These are phyloP conservation scores for Cephus spinipes DNA, from an alignment of 2,888 invertebrate species.

Conservation along the genomic window DNA sequence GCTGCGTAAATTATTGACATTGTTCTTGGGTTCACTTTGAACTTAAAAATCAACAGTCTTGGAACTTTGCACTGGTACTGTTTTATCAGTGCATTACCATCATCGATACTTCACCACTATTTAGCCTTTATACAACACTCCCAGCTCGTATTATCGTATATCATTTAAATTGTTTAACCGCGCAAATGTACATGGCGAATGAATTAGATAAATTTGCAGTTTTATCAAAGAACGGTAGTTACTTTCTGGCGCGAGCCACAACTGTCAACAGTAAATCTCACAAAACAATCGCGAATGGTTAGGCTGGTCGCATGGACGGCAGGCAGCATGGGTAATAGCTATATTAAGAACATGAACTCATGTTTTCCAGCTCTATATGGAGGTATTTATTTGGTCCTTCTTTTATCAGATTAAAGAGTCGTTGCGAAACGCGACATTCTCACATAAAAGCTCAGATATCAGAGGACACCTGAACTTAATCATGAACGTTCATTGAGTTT, in stretches of 20 bases:
- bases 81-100: not conserved
- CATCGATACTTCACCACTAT: not conserved
- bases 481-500: not conserved
- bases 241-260: constrained; percentile 4
- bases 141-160: not conserved
- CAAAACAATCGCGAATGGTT: constrained; percentile 25
- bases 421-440: not conserved
- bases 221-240: not conserved
- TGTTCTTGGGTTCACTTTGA: not conserved
- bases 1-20: not conserved
- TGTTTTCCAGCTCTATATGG: constrained; percentile 25
- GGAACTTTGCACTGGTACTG: not conserved
- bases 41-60: not conserved
- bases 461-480: not conserved
- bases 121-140: not conserved
- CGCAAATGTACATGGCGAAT: not conserved
- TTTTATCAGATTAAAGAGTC: not conserved
- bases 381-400: constrained; percentile 20
- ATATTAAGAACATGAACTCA: constrained; percentile 48
- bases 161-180: not conserved
- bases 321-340: constrained; percentile 33
- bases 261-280: constrained; percentile 24
- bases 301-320: constrained; percentile 10
- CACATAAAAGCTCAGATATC: not conserved
- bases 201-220: not conserved